Evolutionary conservation across 2,113 vertebrate genomes (phyloP).

Genomic region (Perca schrenkii): DNA sequence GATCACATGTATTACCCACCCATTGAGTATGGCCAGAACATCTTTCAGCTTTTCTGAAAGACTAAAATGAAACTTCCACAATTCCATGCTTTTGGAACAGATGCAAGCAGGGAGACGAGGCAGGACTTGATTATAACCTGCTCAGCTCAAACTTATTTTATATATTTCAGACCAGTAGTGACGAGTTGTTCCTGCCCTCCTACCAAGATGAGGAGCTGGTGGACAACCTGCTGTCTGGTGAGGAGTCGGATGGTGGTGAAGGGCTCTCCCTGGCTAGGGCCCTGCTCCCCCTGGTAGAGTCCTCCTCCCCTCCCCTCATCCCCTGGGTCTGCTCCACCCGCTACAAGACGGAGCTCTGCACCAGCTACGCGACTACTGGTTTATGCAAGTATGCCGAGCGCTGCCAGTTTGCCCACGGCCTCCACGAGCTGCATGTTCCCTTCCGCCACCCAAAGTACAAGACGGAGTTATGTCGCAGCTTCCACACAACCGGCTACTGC

Average conservation of each 20-base stretch:
- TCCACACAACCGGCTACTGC: slow-evolving; percentile 81
- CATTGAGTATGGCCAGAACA: no score
- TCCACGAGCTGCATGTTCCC: slow-evolving; percentile 84
- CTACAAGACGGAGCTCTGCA: slow-evolving; percentile 88
- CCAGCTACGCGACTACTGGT: slow-evolving; percentile 78
- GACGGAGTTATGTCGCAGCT: slow-evolving; percentile 85
- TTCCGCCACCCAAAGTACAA: slow-evolving; percentile 88
- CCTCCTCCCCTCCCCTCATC: slow-evolving; percentile 37
- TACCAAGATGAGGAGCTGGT: slow-evolving; percentile 69
- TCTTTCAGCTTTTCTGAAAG: no score
- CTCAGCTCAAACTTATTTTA: background rate
- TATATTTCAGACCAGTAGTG: slow-evolving; percentile 64
- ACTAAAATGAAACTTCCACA: no score
- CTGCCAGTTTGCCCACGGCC: slow-evolving; percentile 87
- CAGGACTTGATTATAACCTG: background rate
- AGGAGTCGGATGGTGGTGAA: slow-evolving; percentile 8
- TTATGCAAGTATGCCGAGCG: slow-evolving; percentile 84
- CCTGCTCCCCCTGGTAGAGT: slow-evolving; percentile 77
- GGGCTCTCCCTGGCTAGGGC: slow-evolving; percentile 75
- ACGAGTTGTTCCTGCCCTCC: slow-evolving; percentile 76
- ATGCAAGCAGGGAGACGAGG: background rate
- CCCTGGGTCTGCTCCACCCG: slow-evolving; percentile 83
- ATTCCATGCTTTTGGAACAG: no score
- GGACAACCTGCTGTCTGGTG: slow-evolving; percentile 67
- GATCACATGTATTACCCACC: no score